phyloP scores from a whole-genome alignment of 2,888 invertebrate genomes.

The Agriopis leucophaearia region DNA sequence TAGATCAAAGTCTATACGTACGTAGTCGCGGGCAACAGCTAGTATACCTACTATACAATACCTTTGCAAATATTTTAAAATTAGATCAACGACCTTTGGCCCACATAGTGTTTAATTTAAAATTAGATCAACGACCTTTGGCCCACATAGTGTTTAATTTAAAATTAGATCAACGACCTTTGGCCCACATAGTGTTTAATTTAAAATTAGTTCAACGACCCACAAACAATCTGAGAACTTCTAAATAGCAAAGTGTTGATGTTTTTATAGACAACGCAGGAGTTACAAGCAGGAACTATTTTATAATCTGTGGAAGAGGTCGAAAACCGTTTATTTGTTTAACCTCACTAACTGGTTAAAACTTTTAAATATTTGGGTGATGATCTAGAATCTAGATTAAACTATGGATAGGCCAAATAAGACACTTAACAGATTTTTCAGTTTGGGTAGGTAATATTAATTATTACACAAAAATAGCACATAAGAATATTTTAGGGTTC shows the following conservation, averaged over 20 bases:
- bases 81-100: constrained; percentile 31
- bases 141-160: constrained; percentile 25
- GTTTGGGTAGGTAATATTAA: no score
- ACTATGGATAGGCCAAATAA: neutral
- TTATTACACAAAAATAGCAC: no score
- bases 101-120: constrained; percentile 21
- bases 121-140: constrained; percentile 32
- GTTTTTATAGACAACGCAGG: constrained; percentile 25
- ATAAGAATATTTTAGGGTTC: neutral
- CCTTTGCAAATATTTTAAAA: constrained; percentile 23
- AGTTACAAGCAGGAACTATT: neutral
- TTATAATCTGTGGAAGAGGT: neutral
- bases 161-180: constrained; percentile 28
- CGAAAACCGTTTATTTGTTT: constrained; percentile 31
- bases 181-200: constrained; percentile 25
- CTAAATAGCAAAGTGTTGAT: constrained; percentile 22
- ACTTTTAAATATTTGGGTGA: neutral
- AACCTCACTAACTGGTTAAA: constrained; percentile 20
- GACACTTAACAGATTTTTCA: neutral
- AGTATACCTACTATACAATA: neutral
- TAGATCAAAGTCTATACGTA: no score
- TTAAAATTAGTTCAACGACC: constrained; percentile 29
- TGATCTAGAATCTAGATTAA: neutral
- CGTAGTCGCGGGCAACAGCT: no score
- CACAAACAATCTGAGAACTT: constrained; percentile 19